Evolutionary conservation across 2,113 vertebrate species (phyloP).

Genomic region (Aphyosemion australe): DNA sequence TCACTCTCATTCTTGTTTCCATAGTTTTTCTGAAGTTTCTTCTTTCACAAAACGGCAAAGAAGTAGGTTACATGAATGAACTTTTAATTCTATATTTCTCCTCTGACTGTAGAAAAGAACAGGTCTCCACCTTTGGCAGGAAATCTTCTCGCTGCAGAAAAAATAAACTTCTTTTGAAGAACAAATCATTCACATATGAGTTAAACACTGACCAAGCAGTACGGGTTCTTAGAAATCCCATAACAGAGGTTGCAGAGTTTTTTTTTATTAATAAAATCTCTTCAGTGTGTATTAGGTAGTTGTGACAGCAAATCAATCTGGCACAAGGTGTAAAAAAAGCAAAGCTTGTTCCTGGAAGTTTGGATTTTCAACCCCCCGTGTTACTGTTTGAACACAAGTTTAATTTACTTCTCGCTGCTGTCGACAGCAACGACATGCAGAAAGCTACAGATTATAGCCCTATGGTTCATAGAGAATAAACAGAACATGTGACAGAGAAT

Average conservation of each 20-base stretch:
- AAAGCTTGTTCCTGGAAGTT: not conserved
- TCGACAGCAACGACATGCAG: not conserved
- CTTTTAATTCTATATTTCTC: not conserved
- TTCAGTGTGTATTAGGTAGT: not conserved
- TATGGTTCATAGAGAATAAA: not conserved
- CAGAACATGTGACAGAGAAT: too few relatives aligned
- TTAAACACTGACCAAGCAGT: conserved; percentile 3
- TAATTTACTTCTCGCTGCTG: not conserved
- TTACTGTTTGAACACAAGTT: conserved; percentile 8
- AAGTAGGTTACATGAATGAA: too few relatives aligned
- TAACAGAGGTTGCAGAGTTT: not conserved
- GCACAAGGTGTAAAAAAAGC: not conserved
- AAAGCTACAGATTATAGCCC: not conserved
- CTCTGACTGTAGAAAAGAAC: not conserved
- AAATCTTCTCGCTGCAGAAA: not conserved
- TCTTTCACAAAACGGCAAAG: too few relatives aligned
- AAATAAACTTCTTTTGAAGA: not conserved
- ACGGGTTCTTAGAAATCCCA: not conserved
- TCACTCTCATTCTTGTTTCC: not conserved
- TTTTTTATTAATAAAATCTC: conserved; percentile 21
- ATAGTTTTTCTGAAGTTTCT: too few relatives aligned
- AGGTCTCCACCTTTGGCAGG: not conserved
- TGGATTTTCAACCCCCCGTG: conserved; percentile 12
- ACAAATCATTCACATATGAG: conserved; percentile 17
- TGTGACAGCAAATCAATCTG: not conserved